Conservation (phyloP, 1,140 invertebrate genomes). For the Hycleus cichorii region DNA sequence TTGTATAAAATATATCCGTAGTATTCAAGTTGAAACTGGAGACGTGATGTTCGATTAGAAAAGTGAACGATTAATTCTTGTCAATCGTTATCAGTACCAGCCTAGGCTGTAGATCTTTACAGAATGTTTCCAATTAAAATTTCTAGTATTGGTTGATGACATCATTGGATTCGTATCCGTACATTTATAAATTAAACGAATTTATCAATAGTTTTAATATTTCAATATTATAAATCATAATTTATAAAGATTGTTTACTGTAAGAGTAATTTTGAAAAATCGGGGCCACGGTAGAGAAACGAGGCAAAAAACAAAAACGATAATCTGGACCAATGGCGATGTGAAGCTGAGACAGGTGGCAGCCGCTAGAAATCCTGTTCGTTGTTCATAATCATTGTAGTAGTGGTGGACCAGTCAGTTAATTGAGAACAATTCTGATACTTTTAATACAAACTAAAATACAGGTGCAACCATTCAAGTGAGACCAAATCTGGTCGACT, state of each 20-base stretch:
- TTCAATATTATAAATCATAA: slow-evolving; percentile 7
- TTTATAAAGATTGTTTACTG: slow-evolving; percentile 11
- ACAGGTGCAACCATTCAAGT: slow-evolving; percentile 11
- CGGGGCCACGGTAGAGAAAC: background rate
- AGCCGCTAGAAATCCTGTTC: slow-evolving; percentile 30
- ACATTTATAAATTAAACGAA: slow-evolving; percentile 1
- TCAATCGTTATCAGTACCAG: background rate
- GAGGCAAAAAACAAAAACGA: slow-evolving; percentile 20
- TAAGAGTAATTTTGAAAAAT: too few species aligned
- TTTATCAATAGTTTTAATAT: background rate
- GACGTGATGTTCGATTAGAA: too few species aligned
- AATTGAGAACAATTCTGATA: slow-evolving; percentile 8
- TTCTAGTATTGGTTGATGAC: slow-evolving; percentile 2
- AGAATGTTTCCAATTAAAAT: slow-evolving; percentile 11
- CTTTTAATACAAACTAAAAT: background rate
- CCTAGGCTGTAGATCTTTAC: background rate
- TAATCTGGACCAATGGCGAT: slow-evolving; percentile 27
- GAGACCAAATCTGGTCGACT: background rate
- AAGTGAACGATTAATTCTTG: slow-evolving; percentile 11
- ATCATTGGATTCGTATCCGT: background rate
- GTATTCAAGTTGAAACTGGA: too few species aligned
- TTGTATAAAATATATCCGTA: too few species aligned
- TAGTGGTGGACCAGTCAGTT: slow-evolving; percentile 17
- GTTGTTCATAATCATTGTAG: slow-evolving; percentile 28
- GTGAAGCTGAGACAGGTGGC: slow-evolving; percentile 27